phyloP scores from a whole-genome alignment of 53 echinoderm and acorn worm species.

The Hippasteria phrygiana region DNA sequence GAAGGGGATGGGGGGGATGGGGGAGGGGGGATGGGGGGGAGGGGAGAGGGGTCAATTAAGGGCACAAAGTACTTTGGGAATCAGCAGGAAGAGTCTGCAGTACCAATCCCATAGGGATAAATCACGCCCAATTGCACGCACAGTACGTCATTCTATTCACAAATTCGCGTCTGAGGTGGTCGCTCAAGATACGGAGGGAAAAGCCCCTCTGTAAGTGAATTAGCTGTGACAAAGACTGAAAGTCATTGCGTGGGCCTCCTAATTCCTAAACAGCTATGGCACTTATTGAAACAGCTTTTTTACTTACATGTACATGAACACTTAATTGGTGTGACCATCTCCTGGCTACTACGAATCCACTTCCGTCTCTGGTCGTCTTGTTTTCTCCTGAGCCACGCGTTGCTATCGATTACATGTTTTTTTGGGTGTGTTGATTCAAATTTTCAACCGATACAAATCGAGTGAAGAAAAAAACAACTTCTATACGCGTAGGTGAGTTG shows the following conservation, averaged over 20 bases:
- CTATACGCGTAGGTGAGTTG: neutral
- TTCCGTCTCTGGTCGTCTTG: neutral
- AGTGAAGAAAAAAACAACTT: neutral
- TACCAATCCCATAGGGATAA: neutral
- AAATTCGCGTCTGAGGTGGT: neutral
- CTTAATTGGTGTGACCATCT: slow-evolving; percentile 59
- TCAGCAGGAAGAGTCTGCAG: neutral
- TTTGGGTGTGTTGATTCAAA: slow-evolving; percentile 19
- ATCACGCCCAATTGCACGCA: neutral
- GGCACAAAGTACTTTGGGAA: neutral
- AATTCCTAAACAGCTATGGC: slow-evolving; percentile 20
- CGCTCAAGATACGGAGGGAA: neutral
- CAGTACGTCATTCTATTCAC: slow-evolving; percentile 1
- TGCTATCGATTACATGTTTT: slow-evolving; percentile 53
- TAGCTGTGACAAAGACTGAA: slow-evolving; percentile 4
- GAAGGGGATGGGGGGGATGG: neutral
- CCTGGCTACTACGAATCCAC: neutral
- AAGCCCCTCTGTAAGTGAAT: neutral
- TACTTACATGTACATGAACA: slow-evolving; percentile 52
- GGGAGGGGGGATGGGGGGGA: neutral
- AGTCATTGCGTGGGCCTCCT: neutral
- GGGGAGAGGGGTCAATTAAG: neutral
- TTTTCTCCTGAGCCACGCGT: slow-evolving; percentile 6
- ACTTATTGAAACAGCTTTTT: neutral
- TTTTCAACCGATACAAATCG: slow-evolving; percentile 15